A percentile compares a stretch with the other conserved stretches of the same genome.
phyloP scores from a whole-genome alignment of 2,113 vertebrate genomes.

The Pachypanchax playfairii region DNA sequence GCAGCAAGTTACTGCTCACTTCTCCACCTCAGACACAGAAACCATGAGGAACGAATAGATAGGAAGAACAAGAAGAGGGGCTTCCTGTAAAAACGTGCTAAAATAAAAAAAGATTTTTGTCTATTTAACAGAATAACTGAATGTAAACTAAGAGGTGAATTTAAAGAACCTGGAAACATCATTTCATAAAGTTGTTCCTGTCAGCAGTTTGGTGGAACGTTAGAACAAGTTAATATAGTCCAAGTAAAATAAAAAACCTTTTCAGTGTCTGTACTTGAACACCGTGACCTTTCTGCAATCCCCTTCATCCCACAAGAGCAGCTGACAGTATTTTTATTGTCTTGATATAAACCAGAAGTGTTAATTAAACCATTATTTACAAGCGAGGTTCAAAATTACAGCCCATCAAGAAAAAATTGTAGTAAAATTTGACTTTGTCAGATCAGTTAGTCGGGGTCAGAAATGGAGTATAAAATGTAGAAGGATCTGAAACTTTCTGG shows the following conservation, averaged over 20 bases:
- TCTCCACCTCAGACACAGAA: too few relatives aligned
- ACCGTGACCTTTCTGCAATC: constrained; percentile 15
- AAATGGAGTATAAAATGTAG: constrained; percentile 5
- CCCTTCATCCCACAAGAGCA: constrained; percentile 37
- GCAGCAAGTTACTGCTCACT: too few relatives aligned
- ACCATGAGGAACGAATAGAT: too few relatives aligned
- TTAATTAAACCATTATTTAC: constrained; percentile 51
- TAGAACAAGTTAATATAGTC: not conserved
- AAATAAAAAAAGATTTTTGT: too few relatives aligned
- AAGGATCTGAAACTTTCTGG: not conserved
- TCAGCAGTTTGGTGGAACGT: too few relatives aligned
- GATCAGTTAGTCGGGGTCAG: constrained; percentile 46
- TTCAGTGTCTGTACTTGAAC: not conserved
- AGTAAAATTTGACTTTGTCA: constrained; percentile 56
- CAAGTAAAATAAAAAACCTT: not conserved
- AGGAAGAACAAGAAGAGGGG: too few relatives aligned
- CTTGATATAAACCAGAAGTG: constrained; percentile 42
- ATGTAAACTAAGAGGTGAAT: too few relatives aligned
- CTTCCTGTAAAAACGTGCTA: too few relatives aligned
- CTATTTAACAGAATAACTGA: too few relatives aligned
- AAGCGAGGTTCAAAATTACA: constrained; percentile 34
- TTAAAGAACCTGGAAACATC: too few relatives aligned
- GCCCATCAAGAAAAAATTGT: constrained; percentile 38
- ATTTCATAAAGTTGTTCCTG: too few relatives aligned
- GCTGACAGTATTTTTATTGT: constrained; percentile 43